Evolutionary conservation across 1,140 invertebrate species (phyloP).

Genomic region (Drosophila murphyi): DNA sequence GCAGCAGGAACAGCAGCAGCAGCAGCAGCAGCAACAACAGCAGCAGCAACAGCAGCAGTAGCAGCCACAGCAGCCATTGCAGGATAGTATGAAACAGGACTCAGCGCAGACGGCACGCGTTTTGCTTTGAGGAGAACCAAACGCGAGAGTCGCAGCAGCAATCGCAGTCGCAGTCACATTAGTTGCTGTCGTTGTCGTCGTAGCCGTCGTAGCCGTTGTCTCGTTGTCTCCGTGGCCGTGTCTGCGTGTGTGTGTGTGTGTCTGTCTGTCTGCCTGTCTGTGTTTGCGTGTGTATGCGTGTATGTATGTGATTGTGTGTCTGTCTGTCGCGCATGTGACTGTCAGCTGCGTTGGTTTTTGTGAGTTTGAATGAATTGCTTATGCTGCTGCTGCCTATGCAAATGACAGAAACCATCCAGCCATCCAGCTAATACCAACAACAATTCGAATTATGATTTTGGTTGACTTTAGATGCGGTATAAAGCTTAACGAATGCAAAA

Average conservation of each 20-base stretch:
- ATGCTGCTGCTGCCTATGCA: constrained; percentile 1
- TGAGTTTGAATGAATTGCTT: constrained; percentile 34
- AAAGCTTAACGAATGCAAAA: constrained; percentile 2
- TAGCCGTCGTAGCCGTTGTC: constrained; percentile 28
- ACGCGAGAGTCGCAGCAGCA: constrained; percentile 50
- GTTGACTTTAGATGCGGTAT: neutral
- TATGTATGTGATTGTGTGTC: constrained; percentile 25
- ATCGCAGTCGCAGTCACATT: constrained; percentile 14
- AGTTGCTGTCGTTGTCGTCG: constrained; percentile 17
- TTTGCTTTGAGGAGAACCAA: constrained; percentile 60
- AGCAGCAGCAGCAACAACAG: constrained; percentile 28
- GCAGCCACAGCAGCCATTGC: constrained; percentile 26
- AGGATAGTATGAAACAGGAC: constrained; percentile 77
- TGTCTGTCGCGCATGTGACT: constrained; percentile 56
- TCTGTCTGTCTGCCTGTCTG: constrained; percentile 39
- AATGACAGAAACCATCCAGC: constrained; percentile 4
- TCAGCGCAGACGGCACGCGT: constrained; percentile 80
- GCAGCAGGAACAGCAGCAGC: constrained; percentile 11
- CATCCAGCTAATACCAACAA: constrained; percentile 17
- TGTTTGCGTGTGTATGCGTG: constrained; percentile 32
- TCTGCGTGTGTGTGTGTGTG: constrained; percentile 23
- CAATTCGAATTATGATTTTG: neutral
- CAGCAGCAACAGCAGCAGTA: constrained; percentile 25
- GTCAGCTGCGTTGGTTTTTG: constrained; percentile 54
- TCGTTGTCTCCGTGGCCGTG: constrained; percentile 35